These are phyloP conservation scores for Trypoxylus dichotomus DNA, from an alignment of 1,140 invertebrate genomes.

Conservation along the genomic window DNA sequence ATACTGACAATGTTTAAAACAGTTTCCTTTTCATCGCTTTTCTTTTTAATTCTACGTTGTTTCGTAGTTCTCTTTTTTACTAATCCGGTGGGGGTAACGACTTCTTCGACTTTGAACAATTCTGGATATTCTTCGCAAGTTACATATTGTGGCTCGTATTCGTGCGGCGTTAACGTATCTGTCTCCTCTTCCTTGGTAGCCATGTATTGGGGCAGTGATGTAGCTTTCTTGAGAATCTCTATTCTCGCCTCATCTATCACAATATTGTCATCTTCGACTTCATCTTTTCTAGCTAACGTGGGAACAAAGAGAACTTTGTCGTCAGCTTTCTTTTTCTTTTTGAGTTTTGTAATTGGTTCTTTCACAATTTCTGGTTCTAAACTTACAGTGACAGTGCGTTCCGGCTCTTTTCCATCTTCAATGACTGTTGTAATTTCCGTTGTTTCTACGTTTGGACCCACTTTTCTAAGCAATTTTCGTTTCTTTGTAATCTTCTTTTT, in stretches of 20 bases:
- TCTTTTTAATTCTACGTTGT: slow-evolving; percentile 45
- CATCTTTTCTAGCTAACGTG: not conserved
- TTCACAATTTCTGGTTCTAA: not conserved
- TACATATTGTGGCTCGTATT: slow-evolving; percentile 41
- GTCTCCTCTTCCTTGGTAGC: slow-evolving; percentile 35
- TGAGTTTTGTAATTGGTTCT: not conserved
- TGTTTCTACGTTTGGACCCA: slow-evolving; percentile 46
- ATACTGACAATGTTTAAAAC: slow-evolving; percentile 40
- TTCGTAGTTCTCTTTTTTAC: slow-evolving; percentile 42
- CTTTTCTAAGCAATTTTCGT: slow-evolving; percentile 43
- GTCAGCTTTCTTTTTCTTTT: slow-evolving; percentile 22
- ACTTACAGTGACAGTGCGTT: slow-evolving; percentile 43
- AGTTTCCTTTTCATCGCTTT: slow-evolving; percentile 38
- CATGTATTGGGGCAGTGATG: slow-evolving; percentile 12
- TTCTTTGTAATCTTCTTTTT: slow-evolving; percentile 49
- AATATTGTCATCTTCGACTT: not conserved
- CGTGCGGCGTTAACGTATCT: slow-evolving; percentile 46
- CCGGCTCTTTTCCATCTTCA: slow-evolving; percentile 48
- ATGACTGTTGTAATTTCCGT: slow-evolving; percentile 49
- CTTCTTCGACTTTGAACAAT: slow-evolving; percentile 47
- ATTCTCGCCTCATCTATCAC: slow-evolving; percentile 18
- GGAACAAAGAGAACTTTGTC: slow-evolving; percentile 25
- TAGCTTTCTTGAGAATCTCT: slow-evolving; percentile 21
- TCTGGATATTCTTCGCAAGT: slow-evolving; percentile 32
- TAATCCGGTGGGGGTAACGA: slow-evolving; percentile 30